Base-by-base conservation (phyloP, 2,888 invertebrate genomes). In the Ferrisia virgata region DNA sequence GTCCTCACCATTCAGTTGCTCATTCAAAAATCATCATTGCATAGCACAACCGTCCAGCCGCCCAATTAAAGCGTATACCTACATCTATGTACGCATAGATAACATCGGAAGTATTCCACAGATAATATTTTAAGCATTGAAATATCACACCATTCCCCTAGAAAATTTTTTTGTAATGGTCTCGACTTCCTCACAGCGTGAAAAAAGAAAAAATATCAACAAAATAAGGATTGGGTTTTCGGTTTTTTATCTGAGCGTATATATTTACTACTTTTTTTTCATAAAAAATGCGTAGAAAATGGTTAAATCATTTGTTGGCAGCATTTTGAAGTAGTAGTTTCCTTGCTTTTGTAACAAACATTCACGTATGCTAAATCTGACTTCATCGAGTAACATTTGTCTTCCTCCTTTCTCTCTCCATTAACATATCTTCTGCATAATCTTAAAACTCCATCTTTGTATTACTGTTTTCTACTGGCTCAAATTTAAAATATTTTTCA, bases 351-450 rank as follows among this genome's bases (percentile, higher is more conserved):
- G 43, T 69, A 43, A 72, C 82, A 76, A 72, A 39, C 36, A 82
- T 82, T 69, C 82, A 82, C 82, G 72, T 82, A 72, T 82, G 40
- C 31, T 69, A 82, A 82, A 82, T 82, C 82, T 72, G 72, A 82
- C 82, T 82, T 82, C 82, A 82, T 82, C 43, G 82, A 82, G 72
- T 18, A 82, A 72, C 82, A 82, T 82, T 82, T 82, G 82, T 82
- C 82, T 82, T 82, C 31, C 58, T 53, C 58, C 58, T 40, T 82
- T 82, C 69, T 25, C 39, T 82, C 33, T 69, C 82, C 81, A 81
- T 81, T 81, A 81, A 81, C 81, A 53, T 81, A 81, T 81, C 81
- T 47, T 53, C 33, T 31, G 53, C 58, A 33, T 53, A 33, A 33
- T 33, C 53, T 81, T 28, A 47, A 47, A 43, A 53, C 47, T 53